Conservation (phyloP, 2,888 invertebrate genomes). For the Blomia tropicalis region DNA sequence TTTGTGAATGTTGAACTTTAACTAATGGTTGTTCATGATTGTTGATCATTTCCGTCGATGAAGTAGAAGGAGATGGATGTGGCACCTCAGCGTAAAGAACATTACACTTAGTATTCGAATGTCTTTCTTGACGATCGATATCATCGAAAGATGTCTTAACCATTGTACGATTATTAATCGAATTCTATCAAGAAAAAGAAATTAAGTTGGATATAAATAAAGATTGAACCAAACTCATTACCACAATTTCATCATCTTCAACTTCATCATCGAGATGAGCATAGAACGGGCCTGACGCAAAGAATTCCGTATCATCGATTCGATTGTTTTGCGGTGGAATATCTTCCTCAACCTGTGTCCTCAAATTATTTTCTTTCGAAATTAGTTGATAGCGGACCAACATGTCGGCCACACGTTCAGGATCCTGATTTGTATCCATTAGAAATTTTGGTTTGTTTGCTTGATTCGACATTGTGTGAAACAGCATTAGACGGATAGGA, state of each 20-base stretch:
- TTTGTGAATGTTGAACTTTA: not conserved
- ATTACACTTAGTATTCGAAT: conserved; percentile 6
- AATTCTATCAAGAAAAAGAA: not conserved
- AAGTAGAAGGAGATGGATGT: not conserved
- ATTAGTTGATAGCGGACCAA: too few relatives aligned
- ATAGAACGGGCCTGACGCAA: conserved; percentile 23
- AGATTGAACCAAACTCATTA: not conserved
- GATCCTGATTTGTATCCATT: too few relatives aligned
- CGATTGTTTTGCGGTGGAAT: too few relatives aligned
- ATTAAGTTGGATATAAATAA: not conserved
- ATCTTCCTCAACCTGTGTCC: too few relatives aligned
- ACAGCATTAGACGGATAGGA: too few relatives aligned
- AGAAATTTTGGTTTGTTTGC: too few relatives aligned
- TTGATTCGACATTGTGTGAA: too few relatives aligned
- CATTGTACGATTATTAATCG: not conserved
- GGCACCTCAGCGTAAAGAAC: conserved; percentile 19
- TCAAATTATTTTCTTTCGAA: too few relatives aligned
- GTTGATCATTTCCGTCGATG: not conserved
- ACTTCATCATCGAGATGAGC: conserved; percentile 1
- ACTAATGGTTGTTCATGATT: too few relatives aligned
- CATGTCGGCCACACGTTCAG: too few relatives aligned
- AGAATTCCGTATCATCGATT: conserved; percentile 6
- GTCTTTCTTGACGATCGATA: not conserved
- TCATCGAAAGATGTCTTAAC: not conserved
- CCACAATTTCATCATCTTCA: not conserved